phyloP scores from a whole-genome alignment of 2,113 vertebrate species.

The Oxygymnocypris stewartii region DNA sequence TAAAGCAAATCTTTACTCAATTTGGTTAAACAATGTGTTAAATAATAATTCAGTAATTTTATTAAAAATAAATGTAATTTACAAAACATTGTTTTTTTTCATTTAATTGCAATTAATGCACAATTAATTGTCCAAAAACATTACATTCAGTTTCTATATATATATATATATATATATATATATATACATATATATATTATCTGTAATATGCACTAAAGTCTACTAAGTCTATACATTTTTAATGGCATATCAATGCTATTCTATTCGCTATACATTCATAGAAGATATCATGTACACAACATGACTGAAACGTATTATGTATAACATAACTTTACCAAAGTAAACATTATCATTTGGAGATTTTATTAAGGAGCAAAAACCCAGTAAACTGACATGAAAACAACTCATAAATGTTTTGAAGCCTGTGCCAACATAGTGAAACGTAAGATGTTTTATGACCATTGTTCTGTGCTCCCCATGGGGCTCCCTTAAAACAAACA shows the following conservation, averaged over 20 bases:
- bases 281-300: neutral
- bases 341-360: neutral
- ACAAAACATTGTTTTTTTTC: too few species aligned
- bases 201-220: neutral
- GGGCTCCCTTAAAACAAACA: constrained; percentile 40
- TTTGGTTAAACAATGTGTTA: too few species aligned
- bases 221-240: neutral
- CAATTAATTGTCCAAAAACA: neutral
- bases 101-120: neutral
- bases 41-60: neutral
- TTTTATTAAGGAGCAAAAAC: neutral
- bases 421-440: constrained; percentile 13
- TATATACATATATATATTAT: neutral
- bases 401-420: constrained; percentile 22
- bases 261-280: neutral
- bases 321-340: neutral
- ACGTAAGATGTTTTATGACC: constrained; percentile 23
- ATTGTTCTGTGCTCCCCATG: constrained; percentile 46
- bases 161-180: too few species aligned
- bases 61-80: too few species aligned
- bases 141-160: neutral
- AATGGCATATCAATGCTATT: neutral
- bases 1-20: too few species aligned
- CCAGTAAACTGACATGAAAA: neutral
- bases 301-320: neutral